Evolutionary conservation across 2,797 vertebrate genomes (phyloP).

Genomic region (Onychomys torridus): DNA sequence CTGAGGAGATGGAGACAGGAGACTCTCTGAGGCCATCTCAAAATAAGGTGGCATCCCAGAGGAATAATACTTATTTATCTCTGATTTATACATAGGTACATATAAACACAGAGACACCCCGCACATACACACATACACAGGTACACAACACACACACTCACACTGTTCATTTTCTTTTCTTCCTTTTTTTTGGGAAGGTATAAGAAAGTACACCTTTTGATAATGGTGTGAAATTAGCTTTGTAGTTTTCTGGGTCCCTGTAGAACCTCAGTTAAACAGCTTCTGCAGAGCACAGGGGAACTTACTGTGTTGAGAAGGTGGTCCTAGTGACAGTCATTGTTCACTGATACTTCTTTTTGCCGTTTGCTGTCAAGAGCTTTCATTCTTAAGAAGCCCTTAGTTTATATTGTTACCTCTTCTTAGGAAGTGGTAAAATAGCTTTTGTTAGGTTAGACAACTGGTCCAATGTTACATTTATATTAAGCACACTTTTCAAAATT

Average conservation of each 20-base stretch:
- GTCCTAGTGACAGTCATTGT: background rate
- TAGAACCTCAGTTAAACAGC: background rate
- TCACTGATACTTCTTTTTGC: background rate
- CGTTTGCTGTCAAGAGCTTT: background rate
- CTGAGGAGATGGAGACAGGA: background rate
- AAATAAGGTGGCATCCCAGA: background rate
- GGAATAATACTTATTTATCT: background rate
- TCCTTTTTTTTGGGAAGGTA: background rate
- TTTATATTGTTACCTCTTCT: constrained; percentile 1
- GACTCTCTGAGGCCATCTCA: background rate
- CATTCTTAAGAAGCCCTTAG: background rate
- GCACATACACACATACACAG: background rate
- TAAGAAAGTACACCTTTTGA: background rate
- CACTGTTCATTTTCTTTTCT: background rate
- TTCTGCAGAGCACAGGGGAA: background rate
- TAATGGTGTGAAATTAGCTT: background rate
- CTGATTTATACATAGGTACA: background rate
- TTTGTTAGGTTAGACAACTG: background rate
- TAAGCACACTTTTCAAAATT: background rate
- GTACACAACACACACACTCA: background rate
- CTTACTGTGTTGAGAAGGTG: background rate
- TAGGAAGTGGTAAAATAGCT: background rate
- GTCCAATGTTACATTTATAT: background rate
- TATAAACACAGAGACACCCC: too few species aligned
- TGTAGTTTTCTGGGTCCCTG: background rate